Evolutionary conservation across 2,888 invertebrate species (phyloP).

Genomic region (Palloptera scutellata): DNA sequence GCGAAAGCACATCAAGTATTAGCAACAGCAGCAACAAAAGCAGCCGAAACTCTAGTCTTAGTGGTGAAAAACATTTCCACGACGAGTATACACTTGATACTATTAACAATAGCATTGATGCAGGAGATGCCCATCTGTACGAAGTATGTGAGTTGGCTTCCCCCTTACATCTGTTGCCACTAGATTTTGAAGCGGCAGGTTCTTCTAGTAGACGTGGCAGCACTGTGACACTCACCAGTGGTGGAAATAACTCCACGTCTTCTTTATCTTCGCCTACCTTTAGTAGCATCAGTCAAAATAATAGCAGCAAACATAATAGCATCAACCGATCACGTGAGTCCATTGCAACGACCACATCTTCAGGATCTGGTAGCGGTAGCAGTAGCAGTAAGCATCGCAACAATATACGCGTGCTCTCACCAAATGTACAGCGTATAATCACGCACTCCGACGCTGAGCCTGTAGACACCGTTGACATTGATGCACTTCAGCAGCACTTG

Average conservation of each 20-base stretch:
- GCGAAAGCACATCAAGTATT: constrained; percentile 26
- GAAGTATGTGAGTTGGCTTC: too few relatives aligned
- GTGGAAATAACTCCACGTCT: constrained; percentile 1
- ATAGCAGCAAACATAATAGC: neutral
- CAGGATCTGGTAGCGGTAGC: neutral
- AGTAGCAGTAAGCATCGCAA: constrained; percentile 49
- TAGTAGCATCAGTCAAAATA: constrained; percentile 34
- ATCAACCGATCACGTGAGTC: constrained; percentile 23
- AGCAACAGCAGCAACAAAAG: constrained; percentile 39
- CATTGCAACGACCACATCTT: neutral
- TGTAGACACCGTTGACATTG: constrained; percentile 55
- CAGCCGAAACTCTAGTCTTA: constrained; percentile 40
- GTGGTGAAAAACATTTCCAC: constrained; percentile 9
- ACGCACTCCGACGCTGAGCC: constrained; percentile 66
- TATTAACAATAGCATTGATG: too few relatives aligned
- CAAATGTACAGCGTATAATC: constrained; percentile 68
- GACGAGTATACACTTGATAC: neutral
- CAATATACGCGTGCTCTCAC: constrained; percentile 62
- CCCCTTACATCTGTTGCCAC: neutral
- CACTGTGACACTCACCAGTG: neutral
- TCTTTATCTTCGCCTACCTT: constrained; percentile 21
- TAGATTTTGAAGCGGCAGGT: neutral
- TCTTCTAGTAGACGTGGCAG: neutral
- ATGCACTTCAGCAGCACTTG: constrained; percentile 50
- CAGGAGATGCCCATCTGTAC: too few relatives aligned